phyloP scores from a whole-genome alignment of 1,140 invertebrate species.

The Spodoptera litura region DNA sequence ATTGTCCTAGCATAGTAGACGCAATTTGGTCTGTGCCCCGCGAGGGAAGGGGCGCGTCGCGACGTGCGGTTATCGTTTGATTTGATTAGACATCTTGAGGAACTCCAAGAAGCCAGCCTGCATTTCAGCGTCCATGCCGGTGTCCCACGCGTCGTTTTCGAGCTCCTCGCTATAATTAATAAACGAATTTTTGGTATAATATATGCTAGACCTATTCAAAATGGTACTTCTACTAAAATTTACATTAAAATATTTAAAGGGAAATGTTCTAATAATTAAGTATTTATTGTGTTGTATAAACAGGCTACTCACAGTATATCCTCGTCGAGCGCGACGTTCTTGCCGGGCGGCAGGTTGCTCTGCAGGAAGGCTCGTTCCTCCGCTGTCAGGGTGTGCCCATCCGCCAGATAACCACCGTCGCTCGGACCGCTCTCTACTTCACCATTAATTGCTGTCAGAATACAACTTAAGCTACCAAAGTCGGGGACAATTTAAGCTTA shows the following conservation, averaged over 20 bases:
- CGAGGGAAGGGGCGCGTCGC: conserved; percentile 51
- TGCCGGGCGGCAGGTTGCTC: conserved; percentile 75
- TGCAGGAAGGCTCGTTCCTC: conserved; percentile 84
- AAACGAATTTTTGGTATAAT: conserved; percentile 1
- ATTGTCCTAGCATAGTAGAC: conserved; percentile 68
- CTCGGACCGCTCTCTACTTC: conserved; percentile 53
- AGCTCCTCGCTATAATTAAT: conserved; percentile 80
- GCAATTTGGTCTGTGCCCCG: conserved; percentile 64
- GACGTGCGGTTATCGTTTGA: conserved; percentile 79
- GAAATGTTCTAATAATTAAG: no score
- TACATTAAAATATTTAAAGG: no score
- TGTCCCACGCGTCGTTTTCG: conserved; percentile 83
- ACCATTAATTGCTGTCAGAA: conserved; percentile 53
- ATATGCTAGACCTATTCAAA: neutral
- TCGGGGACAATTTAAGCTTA: neutral
- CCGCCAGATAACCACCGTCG: conserved; percentile 81
- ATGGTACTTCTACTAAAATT: no score
- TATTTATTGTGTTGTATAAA: neutral
- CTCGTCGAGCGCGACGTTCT: conserved; percentile 69
- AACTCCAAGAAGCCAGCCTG: conserved; percentile 84
- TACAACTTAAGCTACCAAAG: neutral
- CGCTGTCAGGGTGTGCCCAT: conserved; percentile 80
- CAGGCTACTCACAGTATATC: conserved; percentile 74
- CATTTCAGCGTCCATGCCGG: conserved; percentile 84
- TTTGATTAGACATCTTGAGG: conserved; percentile 84